Base-by-base conservation (phyloP, 2,113 vertebrate species). In the Dromiciops gliroides region DNA sequence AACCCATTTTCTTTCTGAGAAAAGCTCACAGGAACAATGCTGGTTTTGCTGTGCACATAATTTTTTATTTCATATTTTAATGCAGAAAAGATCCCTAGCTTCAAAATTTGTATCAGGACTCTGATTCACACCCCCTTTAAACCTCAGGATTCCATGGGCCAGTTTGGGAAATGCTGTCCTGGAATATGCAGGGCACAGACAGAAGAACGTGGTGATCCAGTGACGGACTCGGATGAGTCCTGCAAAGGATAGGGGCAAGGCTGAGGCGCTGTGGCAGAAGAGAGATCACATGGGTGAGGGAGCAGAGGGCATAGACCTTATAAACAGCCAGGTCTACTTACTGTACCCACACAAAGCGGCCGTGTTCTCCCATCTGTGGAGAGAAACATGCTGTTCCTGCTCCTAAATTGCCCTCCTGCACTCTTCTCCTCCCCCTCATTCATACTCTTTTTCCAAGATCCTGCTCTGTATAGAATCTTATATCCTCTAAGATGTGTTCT, bases 401-500 rank as follows among this genome's bases (percentile, higher is more conserved):
- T 89, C 48, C 50, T 37, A 28, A 83, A 51, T 0, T 2, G 16
- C 48, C 26, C 25, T 51, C 52, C 26, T 48, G 83, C 3, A n/a
- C 10, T 93, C 52, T 94, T 53, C 51, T 50, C 31, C 47, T 6
- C 47, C n/a, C 48, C 7, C 88, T 83, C 19, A 44, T 89, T 92
- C 51, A 47, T 25, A 14, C 8, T 37, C 50, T 91, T 83, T 37
- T 67, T 93, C 83, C 23, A 49, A 51, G 49, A 6, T 49, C n/a
- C 47, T 92, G 24, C 1, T 47, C 6, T 91, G 95, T 92, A n/a
- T 31, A 14, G 90, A 96, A 93, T 26, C 14, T 7, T 2, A 12
- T 25, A 49, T 93, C 97, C 91, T 19, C 47, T 26, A 51, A 23
- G 75, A 95, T 83, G 23, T n/a, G 24, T 3, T 90, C 51, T 88